phyloP scores from a whole-genome alignment of 2,888 invertebrate species.

The Parnassius smintheus region DNA sequence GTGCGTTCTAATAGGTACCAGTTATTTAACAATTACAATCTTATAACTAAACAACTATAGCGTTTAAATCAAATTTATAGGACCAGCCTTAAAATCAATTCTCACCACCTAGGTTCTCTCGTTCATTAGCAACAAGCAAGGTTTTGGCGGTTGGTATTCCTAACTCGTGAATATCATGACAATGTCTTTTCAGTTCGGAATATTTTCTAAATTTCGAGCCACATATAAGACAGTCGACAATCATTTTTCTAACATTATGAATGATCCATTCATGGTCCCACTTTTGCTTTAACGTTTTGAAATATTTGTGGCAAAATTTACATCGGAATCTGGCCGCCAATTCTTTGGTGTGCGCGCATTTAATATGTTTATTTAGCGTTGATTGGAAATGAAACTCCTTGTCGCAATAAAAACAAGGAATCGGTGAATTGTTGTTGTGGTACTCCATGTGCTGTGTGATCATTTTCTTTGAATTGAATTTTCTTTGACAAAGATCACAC shows the following conservation, averaged over 20 bases:
- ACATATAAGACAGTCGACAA: slow-evolving; percentile 65
- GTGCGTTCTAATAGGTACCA: too few relatives aligned
- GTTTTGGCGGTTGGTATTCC: slow-evolving; percentile 57
- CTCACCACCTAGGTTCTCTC: slow-evolving; percentile 3
- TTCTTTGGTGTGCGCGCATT: slow-evolving; percentile 53
- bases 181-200: slow-evolving; percentile 63
- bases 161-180: slow-evolving; percentile 46
- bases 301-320: slow-evolving; percentile 55
- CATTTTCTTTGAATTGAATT: slow-evolving; percentile 75
- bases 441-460: slow-evolving; percentile 70
- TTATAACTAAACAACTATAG: background rate
- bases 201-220: slow-evolving; percentile 68
- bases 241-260: slow-evolving; percentile 67
- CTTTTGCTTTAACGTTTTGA: slow-evolving; percentile 61
- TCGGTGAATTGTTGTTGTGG: slow-evolving; percentile 58
- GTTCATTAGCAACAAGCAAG: slow-evolving; percentile 39
- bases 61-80: background rate
- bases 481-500: slow-evolving; percentile 70
- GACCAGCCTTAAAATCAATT: background rate
- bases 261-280: slow-evolving; percentile 75
- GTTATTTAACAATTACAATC: too few relatives aligned
- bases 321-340: slow-evolving; percentile 50
- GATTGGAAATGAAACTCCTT: slow-evolving; percentile 68
- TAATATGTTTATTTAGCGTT: slow-evolving; percentile 67
- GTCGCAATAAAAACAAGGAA: slow-evolving; percentile 56